A percentile compares a stretch with the other conserved stretches of the same genome.
These are phyloP conservation scores for Lysiphlebus fabarum DNA, from an alignment of 1,140 invertebrate genomes.

Conservation along the genomic window DNA sequence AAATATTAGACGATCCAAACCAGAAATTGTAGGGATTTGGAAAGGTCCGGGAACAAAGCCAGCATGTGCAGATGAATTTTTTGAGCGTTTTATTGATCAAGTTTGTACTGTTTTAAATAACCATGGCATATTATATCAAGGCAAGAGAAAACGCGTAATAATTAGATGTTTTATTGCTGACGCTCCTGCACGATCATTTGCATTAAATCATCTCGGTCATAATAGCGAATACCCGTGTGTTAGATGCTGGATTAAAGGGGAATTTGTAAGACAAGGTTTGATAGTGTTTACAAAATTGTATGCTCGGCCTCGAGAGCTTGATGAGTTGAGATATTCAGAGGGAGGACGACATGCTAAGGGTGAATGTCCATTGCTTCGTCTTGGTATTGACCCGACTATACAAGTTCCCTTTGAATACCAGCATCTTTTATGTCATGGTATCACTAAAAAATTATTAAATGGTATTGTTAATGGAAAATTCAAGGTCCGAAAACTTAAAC, in stretches of 20 bases:
- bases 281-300: not conserved
- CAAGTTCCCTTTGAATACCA: conserved; percentile 2
- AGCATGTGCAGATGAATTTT: not conserved
- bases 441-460: not conserved
- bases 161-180: conserved; percentile 11
- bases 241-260: conserved; percentile 2
- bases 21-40: conserved; percentile 8
- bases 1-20: conserved; percentile 1
- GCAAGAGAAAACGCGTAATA: not conserved
- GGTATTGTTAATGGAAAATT: not conserved
- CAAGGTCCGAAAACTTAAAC: not conserved
- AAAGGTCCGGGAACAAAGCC: not conserved
- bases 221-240: not conserved
- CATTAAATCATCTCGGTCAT: not conserved
- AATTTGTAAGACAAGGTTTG: not conserved
- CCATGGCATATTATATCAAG: not conserved
- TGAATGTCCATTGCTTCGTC: not conserved
- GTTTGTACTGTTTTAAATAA: not conserved
- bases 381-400: not conserved
- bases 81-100: conserved; percentile 6
- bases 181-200: conserved; percentile 11
- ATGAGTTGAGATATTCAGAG: conserved; percentile 1
- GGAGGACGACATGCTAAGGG: conserved; percentile 4
- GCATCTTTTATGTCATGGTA: not conserved
- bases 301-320: not conserved